Percentiles rank a stretch among this genome's conserved stretches.
Evolutionary conservation across 2,888 invertebrate species (phyloP).

Genomic region (Tetragonula carbonaria): DNA sequence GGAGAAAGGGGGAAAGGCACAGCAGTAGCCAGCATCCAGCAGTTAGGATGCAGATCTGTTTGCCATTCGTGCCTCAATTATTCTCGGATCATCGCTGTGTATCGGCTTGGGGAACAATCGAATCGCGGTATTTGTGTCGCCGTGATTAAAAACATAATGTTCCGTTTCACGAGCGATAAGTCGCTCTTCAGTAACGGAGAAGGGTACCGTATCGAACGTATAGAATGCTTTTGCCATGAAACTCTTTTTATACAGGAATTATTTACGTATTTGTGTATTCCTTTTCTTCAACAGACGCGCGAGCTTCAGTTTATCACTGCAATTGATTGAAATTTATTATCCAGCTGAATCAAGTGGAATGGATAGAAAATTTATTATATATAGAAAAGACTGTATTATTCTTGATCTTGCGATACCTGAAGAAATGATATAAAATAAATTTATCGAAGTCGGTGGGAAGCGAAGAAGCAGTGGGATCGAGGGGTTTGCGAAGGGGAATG

Average conservation of each 20-base stretch:
- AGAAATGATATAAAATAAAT: background rate
- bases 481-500: slow-evolving; percentile 33
- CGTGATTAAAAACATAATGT: slow-evolving; percentile 70
- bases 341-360: too few species aligned
- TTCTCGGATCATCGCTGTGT: slow-evolving; percentile 83
- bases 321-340: too few species aligned
- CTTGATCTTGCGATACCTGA: background rate
- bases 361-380: too few species aligned
- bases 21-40: slow-evolving; percentile 43
- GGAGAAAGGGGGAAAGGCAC: slow-evolving; percentile 26
- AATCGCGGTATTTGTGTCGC: slow-evolving; percentile 64
- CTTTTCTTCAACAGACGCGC: too few species aligned
- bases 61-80: slow-evolving; percentile 83
- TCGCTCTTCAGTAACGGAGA: background rate
- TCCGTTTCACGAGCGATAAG: slow-evolving; percentile 34
- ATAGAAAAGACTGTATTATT: too few species aligned
- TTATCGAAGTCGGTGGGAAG: slow-evolving; percentile 15
- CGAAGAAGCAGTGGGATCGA: background rate
- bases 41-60: slow-evolving; percentile 77
- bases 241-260: too few species aligned
- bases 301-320: too few species aligned
- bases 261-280: background rate
- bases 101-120: slow-evolving; percentile 77
- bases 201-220: too few species aligned
- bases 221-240: background rate